Conservation (phyloP, 1,140 invertebrate genomes). For the Macrobrachium rosenbergii region DNA sequence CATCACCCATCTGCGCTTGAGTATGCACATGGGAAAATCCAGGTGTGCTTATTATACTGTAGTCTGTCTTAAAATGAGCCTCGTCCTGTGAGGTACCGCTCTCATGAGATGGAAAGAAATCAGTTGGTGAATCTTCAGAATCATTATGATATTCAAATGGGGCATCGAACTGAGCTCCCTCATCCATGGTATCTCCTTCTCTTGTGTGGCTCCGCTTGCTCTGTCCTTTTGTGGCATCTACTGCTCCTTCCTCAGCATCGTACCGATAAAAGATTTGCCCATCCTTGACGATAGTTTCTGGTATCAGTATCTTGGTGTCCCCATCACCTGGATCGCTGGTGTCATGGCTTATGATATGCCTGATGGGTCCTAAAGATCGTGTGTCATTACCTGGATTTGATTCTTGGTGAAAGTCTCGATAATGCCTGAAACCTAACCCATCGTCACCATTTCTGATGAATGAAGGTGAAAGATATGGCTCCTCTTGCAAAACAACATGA, state of each 20-base stretch:
- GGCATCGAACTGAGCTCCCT: neutral
- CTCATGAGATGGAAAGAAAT: neutral
- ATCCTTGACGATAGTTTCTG: conserved; percentile 54
- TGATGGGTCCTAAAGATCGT: too few species aligned
- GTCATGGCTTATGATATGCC: neutral
- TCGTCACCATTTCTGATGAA: neutral
- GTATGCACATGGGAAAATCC: conserved; percentile 13
- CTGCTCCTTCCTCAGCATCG: neutral
- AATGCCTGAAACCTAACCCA: conserved; percentile 13
- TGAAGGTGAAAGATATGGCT: conserved; percentile 30
- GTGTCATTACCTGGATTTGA: neutral
- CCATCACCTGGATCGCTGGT: neutral
- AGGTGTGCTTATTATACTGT: neutral
- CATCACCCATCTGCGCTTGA: conserved; percentile 14
- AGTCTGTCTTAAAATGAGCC: neutral
- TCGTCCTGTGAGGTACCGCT: neutral
- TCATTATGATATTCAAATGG: neutral
- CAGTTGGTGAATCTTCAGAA: neutral
- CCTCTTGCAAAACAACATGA: neutral
- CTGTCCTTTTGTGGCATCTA: conserved; percentile 14
- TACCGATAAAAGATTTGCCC: conserved; percentile 52
- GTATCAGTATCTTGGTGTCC: conserved; percentile 7
- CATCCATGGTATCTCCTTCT: neutral
- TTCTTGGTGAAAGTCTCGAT: conserved; percentile 25
- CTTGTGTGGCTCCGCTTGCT: conserved; percentile 35